phyloP scores from a whole-genome alignment of 2,797 vertebrate genomes.

The Glossophaga mutica region DNA sequence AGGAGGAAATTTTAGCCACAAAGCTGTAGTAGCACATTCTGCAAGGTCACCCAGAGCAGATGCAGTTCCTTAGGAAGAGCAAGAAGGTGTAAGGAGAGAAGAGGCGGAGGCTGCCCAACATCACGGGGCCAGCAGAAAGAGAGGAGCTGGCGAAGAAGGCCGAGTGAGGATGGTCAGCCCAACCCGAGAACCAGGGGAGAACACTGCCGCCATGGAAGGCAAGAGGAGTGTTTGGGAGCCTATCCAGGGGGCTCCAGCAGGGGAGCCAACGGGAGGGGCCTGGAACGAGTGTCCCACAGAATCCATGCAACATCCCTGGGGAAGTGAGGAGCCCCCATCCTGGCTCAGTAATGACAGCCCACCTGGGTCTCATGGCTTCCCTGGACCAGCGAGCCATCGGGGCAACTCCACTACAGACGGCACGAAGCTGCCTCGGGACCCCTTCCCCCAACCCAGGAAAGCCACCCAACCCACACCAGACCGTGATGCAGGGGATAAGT shows the following conservation, averaged over 20 bases:
- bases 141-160: neutral
- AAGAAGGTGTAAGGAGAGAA: neutral
- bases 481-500: neutral
- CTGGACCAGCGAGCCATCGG: neutral
- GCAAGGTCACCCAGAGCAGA: conserved; percentile 52
- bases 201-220: neutral
- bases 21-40: neutral
- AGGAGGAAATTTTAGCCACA: conserved; percentile 55
- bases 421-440: too few relatives aligned
- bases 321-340: neutral
- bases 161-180: neutral
- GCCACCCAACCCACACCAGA: neutral
- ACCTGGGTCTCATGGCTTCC: too few relatives aligned
- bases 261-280: neutral
- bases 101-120: neutral
- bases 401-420: neutral
- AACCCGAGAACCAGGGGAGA: neutral
- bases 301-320: neutral
- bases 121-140: neutral
- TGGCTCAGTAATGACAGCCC: neutral
- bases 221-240: neutral
- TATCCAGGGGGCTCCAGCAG: neutral
- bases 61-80: neutral
- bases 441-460: neutral
- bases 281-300: neutral